A percentile compares a stretch with the other conserved stretches of the same genome.
Evolutionary conservation across 2,888 invertebrate species (phyloP).

Genomic region (Mythimna vitellina): DNA sequence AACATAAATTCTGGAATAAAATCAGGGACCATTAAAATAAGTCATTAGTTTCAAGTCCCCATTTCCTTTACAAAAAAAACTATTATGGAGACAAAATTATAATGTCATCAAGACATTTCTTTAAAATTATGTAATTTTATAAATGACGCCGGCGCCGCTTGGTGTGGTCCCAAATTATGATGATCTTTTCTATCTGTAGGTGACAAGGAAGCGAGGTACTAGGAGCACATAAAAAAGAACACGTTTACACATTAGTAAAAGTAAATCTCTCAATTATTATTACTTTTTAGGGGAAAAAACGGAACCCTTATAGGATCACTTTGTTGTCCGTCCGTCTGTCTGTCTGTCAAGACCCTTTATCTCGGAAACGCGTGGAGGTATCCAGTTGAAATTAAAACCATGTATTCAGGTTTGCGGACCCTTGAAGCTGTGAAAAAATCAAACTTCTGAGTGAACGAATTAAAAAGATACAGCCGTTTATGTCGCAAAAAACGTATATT

Average conservation of each 20-base stretch:
- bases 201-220: conserved; percentile 42
- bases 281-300: no score
- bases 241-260: conserved; percentile 9
- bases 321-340: no score
- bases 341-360: no score
- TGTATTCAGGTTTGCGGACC: no score
- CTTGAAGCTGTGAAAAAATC: no score
- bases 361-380: no score
- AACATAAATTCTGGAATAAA: neutral
- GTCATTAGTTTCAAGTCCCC: neutral
- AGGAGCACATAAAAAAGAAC: conserved; percentile 43
- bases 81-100: conserved; percentile 26
- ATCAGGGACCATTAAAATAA: conserved; percentile 2
- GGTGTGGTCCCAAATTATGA: conserved; percentile 43
- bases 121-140: conserved; percentile 25
- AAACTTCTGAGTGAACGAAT: no score
- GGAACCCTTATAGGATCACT: neutral
- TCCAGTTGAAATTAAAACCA: no score
- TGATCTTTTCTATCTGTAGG: conserved; percentile 30
- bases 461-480: no score
- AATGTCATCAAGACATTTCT: conserved; percentile 29
- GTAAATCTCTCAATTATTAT: conserved; percentile 6
- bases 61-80: conserved; percentile 8
- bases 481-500: no score
- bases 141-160: conserved; percentile 27